Evolutionary conservation across 2,888 invertebrate genomes (phyloP).

Genomic region (Patella pellucida): DNA sequence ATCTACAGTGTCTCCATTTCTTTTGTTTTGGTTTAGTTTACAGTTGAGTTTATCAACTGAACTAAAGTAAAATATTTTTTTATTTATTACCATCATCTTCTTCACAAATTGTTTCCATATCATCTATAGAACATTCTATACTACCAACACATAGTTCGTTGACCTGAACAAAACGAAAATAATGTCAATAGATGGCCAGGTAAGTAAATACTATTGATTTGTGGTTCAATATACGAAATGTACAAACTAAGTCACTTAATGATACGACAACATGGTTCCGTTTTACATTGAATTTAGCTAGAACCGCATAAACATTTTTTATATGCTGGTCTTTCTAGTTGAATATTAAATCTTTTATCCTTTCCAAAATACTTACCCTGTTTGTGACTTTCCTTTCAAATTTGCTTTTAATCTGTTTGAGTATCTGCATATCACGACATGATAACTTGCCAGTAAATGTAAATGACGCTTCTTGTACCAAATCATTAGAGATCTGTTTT

Average conservation of each 20-base stretch:
- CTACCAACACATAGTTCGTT: conserved; percentile 56
- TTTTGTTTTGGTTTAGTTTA: background rate
- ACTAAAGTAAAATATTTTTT: background rate
- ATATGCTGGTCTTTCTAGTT: background rate
- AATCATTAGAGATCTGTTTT: conserved; percentile 60
- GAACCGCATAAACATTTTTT: too few relatives aligned
- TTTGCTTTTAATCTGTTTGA: conserved; percentile 56
- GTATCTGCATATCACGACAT: conserved; percentile 53
- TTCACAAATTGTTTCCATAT: conserved; percentile 56
- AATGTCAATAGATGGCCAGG: too few relatives aligned
- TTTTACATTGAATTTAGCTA: too few relatives aligned
- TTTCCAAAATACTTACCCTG: conserved; percentile 39
- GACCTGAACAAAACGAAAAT: conserved; percentile 41
- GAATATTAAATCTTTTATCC: background rate
- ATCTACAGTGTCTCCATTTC: too few relatives aligned
- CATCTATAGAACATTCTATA: conserved; percentile 52
- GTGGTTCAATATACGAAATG: too few relatives aligned
- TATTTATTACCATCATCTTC: conserved; percentile 45
- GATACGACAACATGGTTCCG: too few relatives aligned
- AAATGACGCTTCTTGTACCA: conserved; percentile 61
- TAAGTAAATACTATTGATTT: too few relatives aligned
- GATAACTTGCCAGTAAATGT: conserved; percentile 57
- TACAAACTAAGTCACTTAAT: too few relatives aligned
- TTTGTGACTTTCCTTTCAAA: conserved; percentile 53
- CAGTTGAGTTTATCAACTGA: background rate